Base-by-base conservation (phyloP, 2,888 invertebrate genomes). In the Drosophila kanekoi region DNA sequence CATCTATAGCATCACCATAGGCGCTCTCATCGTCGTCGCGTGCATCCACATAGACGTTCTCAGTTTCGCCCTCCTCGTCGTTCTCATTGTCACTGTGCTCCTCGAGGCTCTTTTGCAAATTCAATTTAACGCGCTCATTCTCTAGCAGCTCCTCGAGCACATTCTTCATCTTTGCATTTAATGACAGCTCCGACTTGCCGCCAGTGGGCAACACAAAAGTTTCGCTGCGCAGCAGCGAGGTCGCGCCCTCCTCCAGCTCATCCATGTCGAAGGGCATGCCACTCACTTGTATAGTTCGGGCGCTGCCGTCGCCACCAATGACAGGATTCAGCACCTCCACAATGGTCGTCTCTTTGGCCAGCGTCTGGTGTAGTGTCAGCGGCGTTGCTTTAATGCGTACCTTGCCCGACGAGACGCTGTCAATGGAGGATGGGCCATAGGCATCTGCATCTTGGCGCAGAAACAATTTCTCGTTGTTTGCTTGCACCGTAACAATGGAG, bases 101-200 rank as follows among this genome's bases (percentile, higher is more conserved):
- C 67, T 90, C 90, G 67, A 92, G 90, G 74, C 92, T 93, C 73
- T 92, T 91, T 76, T 93, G 93, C 77, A 92, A 90, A 92, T 92
- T 93, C 72, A 92, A 91, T 90, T 92, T 92, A 71, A 93, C 93
- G 77, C 92, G 91, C 77, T 93, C 90, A 72, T 93, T 92, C 70
- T 91, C 91, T 57, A 92, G 79, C 64, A 93, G 80, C 72, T 93
- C 93, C 76, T 92, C 91, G 56, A 93, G 90, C 58, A 93, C 93
- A 89, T 92, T 92, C 89, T 93, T 93, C 93, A 93, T 93, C 91
- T 93, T 93, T 56, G 92, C 93, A 88, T 92, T 93, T 72, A 93
- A 85, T 64, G 93, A 93, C 72, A 92, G 81, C 77, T 92, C 92
- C 60, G 61, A 73, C 78, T 40, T 76, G 57, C 59, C 59, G 51